Base-by-base conservation (phyloP, 2,888 invertebrate species). In the Psylliodes chrysocephalus region DNA sequence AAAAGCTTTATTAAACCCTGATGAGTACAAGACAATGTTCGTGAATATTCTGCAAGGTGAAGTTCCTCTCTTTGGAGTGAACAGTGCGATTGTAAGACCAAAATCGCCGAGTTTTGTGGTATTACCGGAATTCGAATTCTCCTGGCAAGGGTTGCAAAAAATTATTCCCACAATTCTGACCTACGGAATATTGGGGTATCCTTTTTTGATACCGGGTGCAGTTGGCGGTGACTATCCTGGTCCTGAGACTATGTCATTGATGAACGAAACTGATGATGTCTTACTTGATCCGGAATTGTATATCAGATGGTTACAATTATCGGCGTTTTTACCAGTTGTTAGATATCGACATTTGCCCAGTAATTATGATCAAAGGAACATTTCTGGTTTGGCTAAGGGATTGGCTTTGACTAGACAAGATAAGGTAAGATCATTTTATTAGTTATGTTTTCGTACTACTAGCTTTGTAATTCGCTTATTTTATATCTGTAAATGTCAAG, bases 171-270 rank as follows among this genome's bases (percentile, higher is more conserved):
- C 95, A 0, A 91, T 95, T 61, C 82, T 96, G 17, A 92, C 91
- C 0, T 92, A 96, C 71, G 96, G 96, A 0, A 88, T 96, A 17
- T 89, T 94, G 52, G 98, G 98, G 0, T 97, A 93, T 82, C 96
- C 96, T 0, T 96, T 96, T 75, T 87, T 96, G 42, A 90, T 97
- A 85, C 95, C 96, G 0, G 96, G 97, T 0, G 92, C 96, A 2
- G 94, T 98, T 0, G 98, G 98, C 0, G 98, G 96, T 0, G 95
- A 95, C 74, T 91, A 91, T 40, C 87, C 89, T 51, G 84, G 90
- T 67, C 87, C 89, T 1, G 69, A 73, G 10, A 86, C 75, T 75
- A 86, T 61, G 80, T 86, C 82, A 75, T 8, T 68, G 77, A 51
- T 84, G 82, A 79, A 68, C 84, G 75, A 79, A 84, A 67, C 84